phyloP scores from a whole-genome alignment of 2,797 vertebrate species.

The Centroberyx gerrardi region DNA sequence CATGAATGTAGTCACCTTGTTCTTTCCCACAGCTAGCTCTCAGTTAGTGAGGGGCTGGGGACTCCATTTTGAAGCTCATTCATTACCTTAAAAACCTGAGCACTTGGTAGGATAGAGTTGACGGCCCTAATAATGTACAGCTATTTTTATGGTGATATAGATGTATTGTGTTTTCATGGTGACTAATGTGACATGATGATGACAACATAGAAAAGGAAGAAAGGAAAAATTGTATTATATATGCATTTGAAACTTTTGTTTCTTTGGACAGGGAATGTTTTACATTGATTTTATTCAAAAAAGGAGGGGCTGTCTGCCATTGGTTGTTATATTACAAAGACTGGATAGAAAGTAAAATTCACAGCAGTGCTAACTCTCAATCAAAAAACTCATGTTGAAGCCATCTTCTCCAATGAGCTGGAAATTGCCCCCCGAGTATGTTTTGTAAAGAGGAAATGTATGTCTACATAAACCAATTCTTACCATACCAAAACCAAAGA shows the following conservation, averaged over 20 bases:
- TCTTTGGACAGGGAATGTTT: conserved; percentile 58
- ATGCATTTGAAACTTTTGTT: conserved; percentile 59
- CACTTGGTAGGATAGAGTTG: conserved; percentile 36
- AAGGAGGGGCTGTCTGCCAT: conserved; percentile 29
- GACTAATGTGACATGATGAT: conserved; percentile 30
- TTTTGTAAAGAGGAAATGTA: conserved; percentile 9
- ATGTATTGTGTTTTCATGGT: conserved; percentile 44
- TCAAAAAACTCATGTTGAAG: background rate
- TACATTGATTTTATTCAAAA: conserved; percentile 23
- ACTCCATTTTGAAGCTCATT: conserved; percentile 39
- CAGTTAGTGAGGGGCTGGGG: conserved; percentile 9
- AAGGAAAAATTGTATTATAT: conserved; percentile 35
- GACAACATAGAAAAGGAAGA: conserved; percentile 29
- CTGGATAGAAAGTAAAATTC: conserved; percentile 24
- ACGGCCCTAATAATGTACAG: conserved; percentile 25
- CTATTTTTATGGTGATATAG: conserved; percentile 33
- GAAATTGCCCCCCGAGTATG: conserved; percentile 6
- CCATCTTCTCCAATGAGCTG: background rate
- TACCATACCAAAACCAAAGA: conserved; percentile 13
- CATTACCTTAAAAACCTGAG: conserved; percentile 42
- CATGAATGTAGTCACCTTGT: conserved; percentile 48
- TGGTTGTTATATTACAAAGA: conserved; percentile 42
- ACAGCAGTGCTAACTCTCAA: conserved; percentile 23
- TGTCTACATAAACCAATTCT: background rate
- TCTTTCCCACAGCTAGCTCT: conserved; percentile 19